phyloP scores from a whole-genome alignment of 2,888 invertebrate genomes.

The Morpho deidamia region DNA sequence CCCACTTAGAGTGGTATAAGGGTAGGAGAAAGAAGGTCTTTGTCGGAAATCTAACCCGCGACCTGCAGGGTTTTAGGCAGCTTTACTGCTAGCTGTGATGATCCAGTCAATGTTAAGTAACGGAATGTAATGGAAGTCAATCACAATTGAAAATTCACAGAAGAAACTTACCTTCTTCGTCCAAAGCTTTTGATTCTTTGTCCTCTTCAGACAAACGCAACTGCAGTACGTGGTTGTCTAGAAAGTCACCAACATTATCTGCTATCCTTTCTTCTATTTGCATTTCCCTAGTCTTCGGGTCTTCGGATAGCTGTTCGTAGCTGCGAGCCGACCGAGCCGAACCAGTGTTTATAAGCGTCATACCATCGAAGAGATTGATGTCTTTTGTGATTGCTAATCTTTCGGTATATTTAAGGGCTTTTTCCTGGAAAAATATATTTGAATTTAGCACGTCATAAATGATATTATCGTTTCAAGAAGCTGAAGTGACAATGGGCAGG shows the following conservation, averaged over 20 bases:
- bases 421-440: conserved; percentile 65
- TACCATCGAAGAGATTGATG: conserved; percentile 70
- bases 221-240: conserved; percentile 69
- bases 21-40: too few relatives aligned
- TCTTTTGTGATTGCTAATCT: conserved; percentile 74
- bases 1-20: too few relatives aligned
- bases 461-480: too few relatives aligned
- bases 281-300: conserved; percentile 60
- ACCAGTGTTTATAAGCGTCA: conserved; percentile 71
- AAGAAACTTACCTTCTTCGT: conserved; percentile 60
- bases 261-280: conserved; percentile 67
- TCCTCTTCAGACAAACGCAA: conserved; percentile 56
- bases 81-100: too few relatives aligned
- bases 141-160: too few relatives aligned
- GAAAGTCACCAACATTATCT: conserved; percentile 63
- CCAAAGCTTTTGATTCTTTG: conserved; percentile 59
- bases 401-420: conserved; percentile 79
- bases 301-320: conserved; percentile 63
- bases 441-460: neutral
- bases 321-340: conserved; percentile 67
- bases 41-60: too few relatives aligned
- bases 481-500: too few relatives aligned
- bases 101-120: too few relatives aligned
- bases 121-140: too few relatives aligned
- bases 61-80: too few relatives aligned